phyloP scores from a whole-genome alignment of 2,888 invertebrate genomes.

The Lithosia quadra region DNA sequence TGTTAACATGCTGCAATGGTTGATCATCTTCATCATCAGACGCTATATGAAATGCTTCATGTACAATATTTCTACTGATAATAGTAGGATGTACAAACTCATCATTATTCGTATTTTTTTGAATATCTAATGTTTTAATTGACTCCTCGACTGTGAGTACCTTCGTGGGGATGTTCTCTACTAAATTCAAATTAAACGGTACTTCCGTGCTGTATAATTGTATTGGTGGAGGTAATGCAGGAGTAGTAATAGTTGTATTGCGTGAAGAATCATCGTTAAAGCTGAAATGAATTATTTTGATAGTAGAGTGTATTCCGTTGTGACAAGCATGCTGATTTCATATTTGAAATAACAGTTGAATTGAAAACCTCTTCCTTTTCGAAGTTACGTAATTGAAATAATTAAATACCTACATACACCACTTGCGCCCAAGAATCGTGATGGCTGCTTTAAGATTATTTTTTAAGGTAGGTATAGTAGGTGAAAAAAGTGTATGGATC shows the following conservation, averaged over 20 bases:
- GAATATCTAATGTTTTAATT: slow-evolving; percentile 11
- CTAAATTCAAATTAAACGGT: slow-evolving; percentile 18
- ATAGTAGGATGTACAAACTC: slow-evolving; percentile 21
- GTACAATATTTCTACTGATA: slow-evolving; percentile 17
- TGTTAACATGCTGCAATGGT: background rate
- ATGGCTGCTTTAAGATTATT: no score
- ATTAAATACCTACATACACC: no score
- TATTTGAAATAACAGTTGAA: no score
- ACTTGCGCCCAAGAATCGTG: no score
- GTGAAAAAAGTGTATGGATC: no score
- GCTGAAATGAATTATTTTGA: slow-evolving; percentile 17
- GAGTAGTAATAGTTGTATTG: background rate
- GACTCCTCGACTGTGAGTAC: slow-evolving; percentile 21
- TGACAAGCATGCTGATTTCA: no score
- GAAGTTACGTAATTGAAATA: no score
- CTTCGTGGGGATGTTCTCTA: background rate
- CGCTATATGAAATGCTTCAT: slow-evolving; percentile 11
- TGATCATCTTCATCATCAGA: slow-evolving; percentile 8
- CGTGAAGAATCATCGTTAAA: slow-evolving; percentile 22
- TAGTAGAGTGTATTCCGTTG: background rate
- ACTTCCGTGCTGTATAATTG: slow-evolving; percentile 16
- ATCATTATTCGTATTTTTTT: background rate
- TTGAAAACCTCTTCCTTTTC: no score
- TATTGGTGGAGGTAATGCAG: slow-evolving; percentile 11
- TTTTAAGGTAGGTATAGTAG: no score